Evolutionary conservation across 2,797 vertebrate genomes (phyloP), one percentile per base, ranked within the genome.

Genomic region (Silurus aristotelis): DNA sequence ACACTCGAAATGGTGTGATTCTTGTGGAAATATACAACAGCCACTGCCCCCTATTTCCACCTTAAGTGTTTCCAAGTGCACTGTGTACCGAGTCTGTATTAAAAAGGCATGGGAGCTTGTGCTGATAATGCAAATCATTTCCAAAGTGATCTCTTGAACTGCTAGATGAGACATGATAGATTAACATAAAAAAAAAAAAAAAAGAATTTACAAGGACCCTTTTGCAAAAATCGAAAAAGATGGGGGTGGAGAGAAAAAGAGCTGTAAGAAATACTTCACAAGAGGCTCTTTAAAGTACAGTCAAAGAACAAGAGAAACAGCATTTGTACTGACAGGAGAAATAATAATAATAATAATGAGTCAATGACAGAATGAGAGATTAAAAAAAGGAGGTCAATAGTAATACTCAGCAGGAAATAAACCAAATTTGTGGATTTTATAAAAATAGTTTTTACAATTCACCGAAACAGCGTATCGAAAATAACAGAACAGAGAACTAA

Each of bases 211-310:
- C 43, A 66, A 87, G 87, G 83, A 88, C 64, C 84, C 83, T 88
- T 86, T 48, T 80, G 81, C 13, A 56, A 43, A 80, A 72, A 88
- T 70, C 25, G 77, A 83, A 86, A 76, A 75, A 38, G 80, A 81
- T 48, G 83, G 56, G 68, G 83, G 84, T 80, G 77, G 80, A 85
- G 84, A 73, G 64, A 85, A 25, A 76, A 56, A 58, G 48, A 77
- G 2, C 19, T 22, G 83, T 27, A n/a, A 80, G 19, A 9, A 88
- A 73, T 84, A 63, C 91, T 92, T 86, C 88, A 90, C 86, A 88
- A 85, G n/a, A 2, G 87, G 85, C 89, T 91, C 90, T 93, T 92
- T 88, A 91, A 82, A 90, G 88, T 91, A 91, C 89, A 90, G 87
- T 91, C 90, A 90, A 91, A 93, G 90, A 91, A 87, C 88, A 25